Base-by-base conservation (phyloP, 2,797 vertebrate genomes). In the Sciaenops ocellatus region DNA sequence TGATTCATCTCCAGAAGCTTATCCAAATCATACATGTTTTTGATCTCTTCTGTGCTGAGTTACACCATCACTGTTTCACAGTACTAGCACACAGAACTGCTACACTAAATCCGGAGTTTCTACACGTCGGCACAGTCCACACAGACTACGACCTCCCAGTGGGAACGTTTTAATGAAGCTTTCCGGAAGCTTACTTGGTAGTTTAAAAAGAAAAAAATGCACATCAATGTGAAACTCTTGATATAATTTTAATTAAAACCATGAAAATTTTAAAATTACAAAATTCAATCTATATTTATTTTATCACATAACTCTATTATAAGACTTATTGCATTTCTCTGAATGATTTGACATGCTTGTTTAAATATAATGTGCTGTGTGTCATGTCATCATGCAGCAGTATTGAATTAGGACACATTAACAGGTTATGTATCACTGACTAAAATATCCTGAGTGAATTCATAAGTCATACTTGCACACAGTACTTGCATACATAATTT, bases 1-100 rank as follows among this genome's bases (percentile, higher is more conserved):
- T 56, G 50, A 80, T 51, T 72, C 70, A 74, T 78, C 13, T 11
- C 5, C 3, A 12, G 1, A 59, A 16, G 17, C 0, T 67, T 67
- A 30, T 54, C 4, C 5, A 26, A 15, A 76, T 63, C 6, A 65
- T 28, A 24, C 28, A 60, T 18, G 44, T 18, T 13, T 18, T 2
- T 50, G 24, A 67, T 34, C 30, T 16, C 54, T 73, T 44, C 3
- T 1, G 26, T 20, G 28, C 13, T 15, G 9, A 28, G 9, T 69
- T 52, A 26, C 51, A 6, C 20, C 4, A 4, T 44, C 7, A 28
- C 30, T 26, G 18, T 62, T 26, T 26, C 8, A 11, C 46, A 57
- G 17, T 5, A 0, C n/a, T 0, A 2, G 8, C 34, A 38, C 34
- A 9, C 34, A 34, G 34, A 2, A 18, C 7, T 38, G 4, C 20